Conservation (phyloP, 1,140 invertebrate species). For the Caerostris darwini region DNA sequence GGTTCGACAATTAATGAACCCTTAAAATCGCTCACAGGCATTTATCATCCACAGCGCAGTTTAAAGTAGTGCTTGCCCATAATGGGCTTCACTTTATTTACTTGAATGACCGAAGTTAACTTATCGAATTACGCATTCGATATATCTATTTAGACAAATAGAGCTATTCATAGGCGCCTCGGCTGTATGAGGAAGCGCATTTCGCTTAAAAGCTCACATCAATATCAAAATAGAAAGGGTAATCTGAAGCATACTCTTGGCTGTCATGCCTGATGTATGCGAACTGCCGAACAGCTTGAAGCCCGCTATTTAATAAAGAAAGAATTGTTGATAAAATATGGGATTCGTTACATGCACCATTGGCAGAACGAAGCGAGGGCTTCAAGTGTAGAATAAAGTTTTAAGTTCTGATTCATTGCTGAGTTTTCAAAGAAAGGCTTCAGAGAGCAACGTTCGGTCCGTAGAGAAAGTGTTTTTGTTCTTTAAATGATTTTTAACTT, state of each 20-base stretch:
- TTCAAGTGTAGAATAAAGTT: neutral
- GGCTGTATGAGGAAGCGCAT: neutral
- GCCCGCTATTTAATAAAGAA: slow-evolving; percentile 38
- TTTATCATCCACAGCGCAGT: neutral
- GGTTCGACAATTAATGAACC: too few species aligned
- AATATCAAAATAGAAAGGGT: slow-evolving; percentile 43
- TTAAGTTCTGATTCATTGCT: neutral
- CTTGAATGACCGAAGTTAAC: slow-evolving; percentile 6
- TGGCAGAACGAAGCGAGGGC: neutral
- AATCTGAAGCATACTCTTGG: neutral
- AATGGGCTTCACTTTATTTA: neutral
- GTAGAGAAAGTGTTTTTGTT: neutral
- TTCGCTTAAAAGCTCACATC: slow-evolving; percentile 48
- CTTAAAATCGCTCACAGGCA: too few species aligned
- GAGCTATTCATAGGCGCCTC: neutral
- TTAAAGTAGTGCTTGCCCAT: neutral
- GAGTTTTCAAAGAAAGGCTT: neutral
- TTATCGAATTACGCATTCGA: slow-evolving; percentile 16
- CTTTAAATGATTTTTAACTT: neutral
- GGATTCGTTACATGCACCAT: slow-evolving; percentile 37
- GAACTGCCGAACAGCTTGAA: neutral
- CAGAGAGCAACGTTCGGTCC: neutral
- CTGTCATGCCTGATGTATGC: slow-evolving; percentile 48
- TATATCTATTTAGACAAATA: slow-evolving; percentile 57
- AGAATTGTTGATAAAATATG: slow-evolving; percentile 29